Conservation (phyloP, 2,888 invertebrate species). For the Eilema griseolum region DNA sequence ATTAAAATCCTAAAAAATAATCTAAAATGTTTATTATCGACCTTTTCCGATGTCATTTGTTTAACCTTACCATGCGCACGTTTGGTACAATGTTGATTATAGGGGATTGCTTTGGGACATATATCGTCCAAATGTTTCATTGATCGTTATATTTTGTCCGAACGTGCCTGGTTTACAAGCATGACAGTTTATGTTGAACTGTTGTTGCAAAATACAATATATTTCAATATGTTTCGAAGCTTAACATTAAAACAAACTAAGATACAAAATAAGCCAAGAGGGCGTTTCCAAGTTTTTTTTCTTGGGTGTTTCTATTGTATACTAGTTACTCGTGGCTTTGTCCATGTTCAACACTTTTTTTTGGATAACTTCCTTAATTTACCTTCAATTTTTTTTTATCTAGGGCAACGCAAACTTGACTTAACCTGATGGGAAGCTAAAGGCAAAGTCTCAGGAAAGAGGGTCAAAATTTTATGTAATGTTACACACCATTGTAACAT, state of each 20-base stretch:
- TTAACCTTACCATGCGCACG: constrained; percentile 26
- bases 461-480: too few relatives aligned
- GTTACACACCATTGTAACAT: too few relatives aligned
- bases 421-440: too few relatives aligned
- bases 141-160: constrained; percentile 28
- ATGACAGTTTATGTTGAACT: not conserved
- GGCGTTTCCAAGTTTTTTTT: not conserved
- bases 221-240: not conserved
- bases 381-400: too few relatives aligned
- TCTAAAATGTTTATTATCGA: too few relatives aligned
- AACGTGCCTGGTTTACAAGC: constrained; percentile 27
- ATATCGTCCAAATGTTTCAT: constrained; percentile 54
- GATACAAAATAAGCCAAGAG: not conserved
- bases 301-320: not conserved
- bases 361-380: too few relatives aligned
- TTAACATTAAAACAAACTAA: not conserved
- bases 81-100: constrained; percentile 25
- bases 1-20: too few relatives aligned
- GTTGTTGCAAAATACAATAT: not conserved
- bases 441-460: too few relatives aligned
- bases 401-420: too few relatives aligned
- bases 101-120: constrained; percentile 25
- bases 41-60: not conserved
- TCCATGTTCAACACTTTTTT: too few relatives aligned
- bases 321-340: too few relatives aligned